Evolutionary conservation across 2,888 invertebrate genomes (phyloP), one percentile per base, ranked within the genome.

Genomic region (Netelia inedita): DNA sequence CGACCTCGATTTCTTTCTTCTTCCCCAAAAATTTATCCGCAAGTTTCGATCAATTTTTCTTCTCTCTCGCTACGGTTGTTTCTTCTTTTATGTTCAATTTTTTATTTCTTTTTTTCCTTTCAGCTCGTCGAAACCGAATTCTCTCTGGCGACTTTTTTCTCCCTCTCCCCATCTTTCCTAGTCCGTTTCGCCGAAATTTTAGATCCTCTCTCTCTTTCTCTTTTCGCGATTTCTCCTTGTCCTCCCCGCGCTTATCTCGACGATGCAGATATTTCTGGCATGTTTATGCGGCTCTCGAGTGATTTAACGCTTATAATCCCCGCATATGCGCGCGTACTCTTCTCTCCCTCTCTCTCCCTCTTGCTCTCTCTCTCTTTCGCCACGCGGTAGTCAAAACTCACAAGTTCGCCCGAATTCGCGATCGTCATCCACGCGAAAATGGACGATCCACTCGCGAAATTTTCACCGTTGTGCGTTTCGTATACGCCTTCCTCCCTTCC

Each of bases 211-310:
- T 28, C 23, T 74, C 43, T 41, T n/a, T 19, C 43, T 53, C 23
- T 8, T 28, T 28, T 41, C 53, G 2, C 9, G 55, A 55, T 43
- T 16, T n/a, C 63, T 28, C 35, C 21, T 65, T 14, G 14, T 46
- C 46, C 46, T 46, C 11, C 46, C 46, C 46, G 11, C 65, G 76
- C 79, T 85, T 82, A 85, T 86, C 82, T 84, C 65, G 69, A 66
- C 73, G 86, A 85, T 85, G 82, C 79, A 86, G 85, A 85, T 86
- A 86, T 86, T 85, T 80, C 80, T 86, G 86, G 86, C 86, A 86
- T 86, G 82, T 86, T 86, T 86, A 86, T 83, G 82, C 50, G 80
- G 79, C 82, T 80, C 79, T 63, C 85, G 85, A 86, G 85, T 86
- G 86, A 86, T 86, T 86, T 86, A 86, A 78, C 76, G 85, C 78